phyloP scores from a whole-genome alignment of 2,888 invertebrate species.

The Heliconius ismenius region DNA sequence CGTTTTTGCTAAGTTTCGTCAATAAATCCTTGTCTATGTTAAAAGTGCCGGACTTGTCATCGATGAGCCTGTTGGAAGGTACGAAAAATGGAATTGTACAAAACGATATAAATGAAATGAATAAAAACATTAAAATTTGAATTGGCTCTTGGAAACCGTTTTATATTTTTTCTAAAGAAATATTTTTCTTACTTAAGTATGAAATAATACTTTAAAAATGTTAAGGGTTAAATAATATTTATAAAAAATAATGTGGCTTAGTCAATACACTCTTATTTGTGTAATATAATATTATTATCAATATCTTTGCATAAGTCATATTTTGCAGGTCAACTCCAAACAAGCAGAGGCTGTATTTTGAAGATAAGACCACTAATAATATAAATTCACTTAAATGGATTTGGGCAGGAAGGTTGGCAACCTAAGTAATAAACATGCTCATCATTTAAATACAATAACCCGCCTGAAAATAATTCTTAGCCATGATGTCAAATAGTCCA shows the following conservation, averaged over 20 bases:
- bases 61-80: slow-evolving; percentile 85
- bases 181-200: too few relatives aligned
- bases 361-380: background rate
- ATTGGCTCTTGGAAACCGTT: too few relatives aligned
- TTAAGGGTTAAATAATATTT: too few relatives aligned
- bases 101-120: too few relatives aligned
- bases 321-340: background rate
- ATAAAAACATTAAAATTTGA: too few relatives aligned
- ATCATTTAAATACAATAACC: too few relatives aligned
- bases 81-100: background rate
- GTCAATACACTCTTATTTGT: background rate
- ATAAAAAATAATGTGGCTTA: background rate
- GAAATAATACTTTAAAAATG: too few relatives aligned
- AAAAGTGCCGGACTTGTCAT: slow-evolving; percentile 93
- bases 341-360: background rate
- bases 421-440: background rate
- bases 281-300: background rate
- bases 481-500: too few relatives aligned
- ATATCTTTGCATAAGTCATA: background rate
- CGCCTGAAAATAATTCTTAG: too few relatives aligned
- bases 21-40: slow-evolving; percentile 93
- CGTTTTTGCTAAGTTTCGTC: slow-evolving; percentile 92
- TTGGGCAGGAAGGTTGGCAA: too few relatives aligned
- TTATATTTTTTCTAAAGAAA: too few relatives aligned
- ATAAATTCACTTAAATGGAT: background rate